phyloP scores from a whole-genome alignment of 2,888 invertebrate species.

The Polymixis flavicincta region DNA sequence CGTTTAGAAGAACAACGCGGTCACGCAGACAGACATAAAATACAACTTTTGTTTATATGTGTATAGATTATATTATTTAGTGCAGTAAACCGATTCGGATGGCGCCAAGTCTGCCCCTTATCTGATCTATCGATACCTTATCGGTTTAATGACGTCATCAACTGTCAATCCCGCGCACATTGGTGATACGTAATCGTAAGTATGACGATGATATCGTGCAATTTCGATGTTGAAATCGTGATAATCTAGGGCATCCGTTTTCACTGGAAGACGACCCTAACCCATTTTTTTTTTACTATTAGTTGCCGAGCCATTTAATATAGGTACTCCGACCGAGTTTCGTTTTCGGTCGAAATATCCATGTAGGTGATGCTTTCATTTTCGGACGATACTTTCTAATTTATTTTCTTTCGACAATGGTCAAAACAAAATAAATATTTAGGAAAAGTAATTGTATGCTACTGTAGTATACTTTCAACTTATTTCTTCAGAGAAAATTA shows the following conservation, averaged over 20 bases:
- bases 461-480: not conserved
- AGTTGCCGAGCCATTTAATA: not conserved
- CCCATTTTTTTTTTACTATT: not conserved
- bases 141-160: constrained; percentile 78
- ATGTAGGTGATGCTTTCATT: not conserved
- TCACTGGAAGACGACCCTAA: constrained; percentile 2
- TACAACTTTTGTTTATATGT: constrained; percentile 1
- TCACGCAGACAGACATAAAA: not conserved
- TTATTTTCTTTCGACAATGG: not conserved
- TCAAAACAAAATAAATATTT: not conserved
- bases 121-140: constrained; percentile 76
- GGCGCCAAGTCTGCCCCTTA: constrained; percentile 81
- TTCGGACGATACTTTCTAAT: not conserved
- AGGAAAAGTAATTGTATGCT: not conserved
- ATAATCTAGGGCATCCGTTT: constrained; percentile 37
- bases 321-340: not conserved
- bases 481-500: no score
- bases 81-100: constrained; percentile 38
- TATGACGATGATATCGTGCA: constrained; percentile 49
- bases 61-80: constrained; percentile 7
- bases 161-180: constrained; percentile 63
- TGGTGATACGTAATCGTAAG: constrained; percentile 53
- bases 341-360: not conserved
- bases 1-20: no score
- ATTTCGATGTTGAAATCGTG: constrained; percentile 21